Base-by-base conservation (phyloP, 2,113 vertebrate genomes). In the Arizona elegans region DNA sequence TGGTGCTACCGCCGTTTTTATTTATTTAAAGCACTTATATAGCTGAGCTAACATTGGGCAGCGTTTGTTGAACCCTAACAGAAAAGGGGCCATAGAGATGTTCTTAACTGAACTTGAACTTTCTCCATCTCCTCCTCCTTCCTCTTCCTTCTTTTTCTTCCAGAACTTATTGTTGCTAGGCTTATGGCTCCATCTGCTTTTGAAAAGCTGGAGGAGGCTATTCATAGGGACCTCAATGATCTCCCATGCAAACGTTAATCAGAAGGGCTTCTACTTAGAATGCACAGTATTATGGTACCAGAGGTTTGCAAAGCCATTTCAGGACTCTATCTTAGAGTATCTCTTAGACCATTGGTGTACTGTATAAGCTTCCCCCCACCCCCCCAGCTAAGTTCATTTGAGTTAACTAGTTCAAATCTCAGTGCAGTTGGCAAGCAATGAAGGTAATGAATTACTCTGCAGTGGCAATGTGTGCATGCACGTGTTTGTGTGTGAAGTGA, bases 361-460 rank as follows among this genome's bases (percentile, higher is more conserved):
- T 43, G 33, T 81, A 62, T 59, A 93, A 90, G 70, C 43, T 59
- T 90, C 55, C 91, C 43, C 43, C 50, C 12, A n/a, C 29, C 8
- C 2, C 24, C 59, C 26, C 29, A 52, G 26, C 65, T 26, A 43
- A 93, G 88, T 90, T 93, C 55, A 62, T 90, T 59, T 58, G 59
- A 93, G 92, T 75, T 90, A 90, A 53, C 88, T 92, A n/a, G 70
- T 93, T 62, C 88, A 85, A 86, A 86, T 86, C 55, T 93, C 53
- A 19, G 75, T 2, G 75, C 85, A 56, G 52, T 26, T 90, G 88
- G 54, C 88, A 93, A 56, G 26, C 87, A 24, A 21, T n/a, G 33
- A 86, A 86, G 17, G 55, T 23, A 19, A 26, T 62, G 21, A 38
- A 24, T 62, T 50, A 24, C 65, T 56, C 62, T 81, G 12, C n/a